Conservation (phyloP, 1,140 invertebrate genomes). For the Triops cancriformis region DNA sequence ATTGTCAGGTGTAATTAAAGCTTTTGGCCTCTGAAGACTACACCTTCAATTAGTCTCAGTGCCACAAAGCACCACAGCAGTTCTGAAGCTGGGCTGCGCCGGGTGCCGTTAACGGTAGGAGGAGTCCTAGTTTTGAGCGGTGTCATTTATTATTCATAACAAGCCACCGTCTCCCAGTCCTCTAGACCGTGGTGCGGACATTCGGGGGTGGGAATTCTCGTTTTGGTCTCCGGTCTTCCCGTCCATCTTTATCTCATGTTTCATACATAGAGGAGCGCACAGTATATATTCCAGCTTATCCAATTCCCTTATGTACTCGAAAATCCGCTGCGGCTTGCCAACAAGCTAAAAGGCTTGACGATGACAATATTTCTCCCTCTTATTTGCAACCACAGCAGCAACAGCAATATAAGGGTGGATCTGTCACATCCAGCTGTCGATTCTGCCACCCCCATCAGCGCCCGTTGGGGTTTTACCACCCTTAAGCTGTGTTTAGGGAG, state of each 20-base stretch:
- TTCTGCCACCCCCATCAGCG: not conserved
- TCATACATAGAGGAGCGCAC: not conserved
- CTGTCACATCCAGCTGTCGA: not conserved
- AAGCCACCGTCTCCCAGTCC: not conserved
- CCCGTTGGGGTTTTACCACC: too few species aligned
- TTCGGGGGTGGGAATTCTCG: not conserved
- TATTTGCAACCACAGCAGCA: slow-evolving; percentile 5
- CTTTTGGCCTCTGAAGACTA: not conserved
- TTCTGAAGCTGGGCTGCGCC: not conserved
- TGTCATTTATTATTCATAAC: slow-evolving; percentile 2
- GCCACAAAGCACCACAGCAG: not conserved
- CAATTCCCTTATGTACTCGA: not conserved
- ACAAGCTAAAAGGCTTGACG: slow-evolving; percentile 13
- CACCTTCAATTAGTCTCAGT: slow-evolving; percentile 2
- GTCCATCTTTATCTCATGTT: not conserved
- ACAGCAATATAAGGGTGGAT: slow-evolving; percentile 9
- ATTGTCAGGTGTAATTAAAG: not conserved
- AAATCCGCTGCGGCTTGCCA: not conserved
- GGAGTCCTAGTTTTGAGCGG: not conserved
- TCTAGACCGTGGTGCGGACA: not conserved
- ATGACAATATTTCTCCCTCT: slow-evolving; percentile 6
- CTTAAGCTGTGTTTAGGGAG: too few species aligned
- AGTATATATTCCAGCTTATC: slow-evolving; percentile 6
- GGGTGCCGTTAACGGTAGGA: not conserved
- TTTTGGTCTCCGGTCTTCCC: not conserved